These are phyloP conservation scores for Euwallacea fornicatus DNA, from an alignment of 1,140 invertebrate genomes.

Conservation along the genomic window DNA sequence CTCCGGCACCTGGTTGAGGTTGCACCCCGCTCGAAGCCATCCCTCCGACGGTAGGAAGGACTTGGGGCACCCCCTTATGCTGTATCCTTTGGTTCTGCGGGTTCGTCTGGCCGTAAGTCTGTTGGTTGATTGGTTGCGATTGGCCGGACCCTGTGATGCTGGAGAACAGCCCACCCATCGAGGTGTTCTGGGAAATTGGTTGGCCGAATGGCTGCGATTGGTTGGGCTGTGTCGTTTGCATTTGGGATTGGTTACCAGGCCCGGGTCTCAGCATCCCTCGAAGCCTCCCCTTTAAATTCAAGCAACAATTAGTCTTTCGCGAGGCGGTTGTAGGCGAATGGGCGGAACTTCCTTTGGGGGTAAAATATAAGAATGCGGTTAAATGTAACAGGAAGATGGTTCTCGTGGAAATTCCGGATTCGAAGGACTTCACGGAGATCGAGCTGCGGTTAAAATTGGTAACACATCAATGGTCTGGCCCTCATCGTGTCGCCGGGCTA, in stretches of 20 bases:
- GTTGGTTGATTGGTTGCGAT: conserved; percentile 47
- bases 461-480: too few relatives aligned
- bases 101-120: conserved; percentile 32
- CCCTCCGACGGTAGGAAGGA: conserved; percentile 58
- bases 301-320: too few relatives aligned
- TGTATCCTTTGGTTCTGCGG: conserved; percentile 45
- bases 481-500: too few relatives aligned
- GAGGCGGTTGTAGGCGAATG: too few relatives aligned
- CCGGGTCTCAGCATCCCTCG: conserved; percentile 54
- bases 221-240: conserved; percentile 35
- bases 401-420: too few relatives aligned
- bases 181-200: conserved; percentile 25
- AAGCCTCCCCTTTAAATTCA: conserved; percentile 49
- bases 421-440: too few relatives aligned
- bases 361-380: too few relatives aligned
- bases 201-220: conserved; percentile 23
- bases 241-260: conserved; percentile 50
- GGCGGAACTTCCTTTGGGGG: too few relatives aligned
- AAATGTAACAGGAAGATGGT: too few relatives aligned
- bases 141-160: conserved; percentile 43
- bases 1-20: conserved; percentile 53
- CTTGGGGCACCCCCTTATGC: conserved; percentile 61
- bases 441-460: too few relatives aligned
- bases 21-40: conserved; percentile 47
- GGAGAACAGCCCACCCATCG: conserved; percentile 45